Percentiles rank a stretch among this genome's conserved stretches.
Conservation (phyloP, 2,113 vertebrate species). For the Progne subis region DNA sequence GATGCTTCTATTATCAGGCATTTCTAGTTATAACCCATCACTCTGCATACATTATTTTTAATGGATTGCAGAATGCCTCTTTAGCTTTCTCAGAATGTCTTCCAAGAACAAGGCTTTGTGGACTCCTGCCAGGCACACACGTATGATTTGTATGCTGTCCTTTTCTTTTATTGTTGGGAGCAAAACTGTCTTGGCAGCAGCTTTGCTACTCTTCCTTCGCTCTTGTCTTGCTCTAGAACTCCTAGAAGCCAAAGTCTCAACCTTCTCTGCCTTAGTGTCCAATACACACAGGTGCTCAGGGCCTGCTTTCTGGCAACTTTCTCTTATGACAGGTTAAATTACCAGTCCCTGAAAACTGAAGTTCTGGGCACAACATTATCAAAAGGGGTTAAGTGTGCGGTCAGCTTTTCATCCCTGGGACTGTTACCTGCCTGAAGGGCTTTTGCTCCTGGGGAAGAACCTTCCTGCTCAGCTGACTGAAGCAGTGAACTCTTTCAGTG, state of each 20-base stretch:
- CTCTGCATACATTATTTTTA: constrained; percentile 25
- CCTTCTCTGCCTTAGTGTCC: background rate
- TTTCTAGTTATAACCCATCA: constrained; percentile 6
- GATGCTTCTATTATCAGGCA: background rate
- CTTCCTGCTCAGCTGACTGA: background rate
- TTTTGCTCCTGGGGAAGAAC: background rate
- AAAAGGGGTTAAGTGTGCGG: fast-evolving
- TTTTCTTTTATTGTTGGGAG: background rate
- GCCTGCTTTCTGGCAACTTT: background rate
- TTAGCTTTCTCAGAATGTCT: constrained; percentile 21
- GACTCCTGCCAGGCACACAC: constrained; percentile 22
- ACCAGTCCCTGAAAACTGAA: background rate
- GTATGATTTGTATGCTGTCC: background rate
- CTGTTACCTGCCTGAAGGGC: background rate
- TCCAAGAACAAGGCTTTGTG: constrained; percentile 35
- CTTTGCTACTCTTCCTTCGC: background rate
- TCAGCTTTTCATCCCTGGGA: background rate
- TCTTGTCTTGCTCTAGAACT: background rate
- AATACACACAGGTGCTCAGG: background rate
- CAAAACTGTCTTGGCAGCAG: constrained; percentile 19
- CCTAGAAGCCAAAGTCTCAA: background rate
- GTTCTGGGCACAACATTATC: background rate
- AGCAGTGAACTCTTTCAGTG: background rate
- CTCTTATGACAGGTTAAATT: background rate
- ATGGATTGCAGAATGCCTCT: constrained; percentile 2